phyloP scores from a whole-genome alignment of 2,888 invertebrate species.

The Lasioglossum pauxillum region DNA sequence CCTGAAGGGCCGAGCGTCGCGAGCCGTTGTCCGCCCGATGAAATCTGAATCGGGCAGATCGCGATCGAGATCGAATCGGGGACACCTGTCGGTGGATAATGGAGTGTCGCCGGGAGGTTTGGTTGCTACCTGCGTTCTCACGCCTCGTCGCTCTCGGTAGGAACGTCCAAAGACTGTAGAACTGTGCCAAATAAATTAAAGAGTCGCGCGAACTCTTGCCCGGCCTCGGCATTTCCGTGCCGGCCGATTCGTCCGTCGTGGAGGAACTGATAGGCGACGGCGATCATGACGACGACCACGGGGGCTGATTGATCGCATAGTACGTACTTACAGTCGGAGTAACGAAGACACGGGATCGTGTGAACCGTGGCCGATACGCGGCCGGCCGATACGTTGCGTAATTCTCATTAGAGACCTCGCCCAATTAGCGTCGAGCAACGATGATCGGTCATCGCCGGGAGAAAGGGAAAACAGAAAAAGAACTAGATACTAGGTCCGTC shows the following conservation, averaged over 20 bases:
- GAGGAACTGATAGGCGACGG: conserved; percentile 20
- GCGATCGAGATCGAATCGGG: conserved; percentile 40
- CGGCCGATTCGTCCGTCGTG: conserved; percentile 29
- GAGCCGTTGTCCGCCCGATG: conserved; percentile 62
- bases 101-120: conserved; percentile 13
- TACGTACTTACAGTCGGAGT: conserved; percentile 28
- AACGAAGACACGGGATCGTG: conserved; percentile 18
- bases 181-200: conserved; percentile 72
- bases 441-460: background rate
- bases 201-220: conserved; percentile 43
- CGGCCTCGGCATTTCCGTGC: conserved; percentile 31
- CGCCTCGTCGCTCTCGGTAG: conserved; percentile 36
- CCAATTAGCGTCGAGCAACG: background rate
- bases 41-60: conserved; percentile 62
- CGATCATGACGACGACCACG: background rate
- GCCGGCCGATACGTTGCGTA: conserved; percentile 7
- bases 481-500: background rate
- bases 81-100: conserved; percentile 63
- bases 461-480: background rate
- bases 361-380: background rate
- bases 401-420: conserved; percentile 4
- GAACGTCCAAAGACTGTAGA: conserved; percentile 64
- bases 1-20: conserved; percentile 58
- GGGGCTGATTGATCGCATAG: conserved; percentile 32
- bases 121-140: conserved; percentile 3